Evolutionary conservation across 2,888 invertebrate species (phyloP), one percentile per base, ranked within the genome.

Genomic region (Pecten maximus): DNA sequence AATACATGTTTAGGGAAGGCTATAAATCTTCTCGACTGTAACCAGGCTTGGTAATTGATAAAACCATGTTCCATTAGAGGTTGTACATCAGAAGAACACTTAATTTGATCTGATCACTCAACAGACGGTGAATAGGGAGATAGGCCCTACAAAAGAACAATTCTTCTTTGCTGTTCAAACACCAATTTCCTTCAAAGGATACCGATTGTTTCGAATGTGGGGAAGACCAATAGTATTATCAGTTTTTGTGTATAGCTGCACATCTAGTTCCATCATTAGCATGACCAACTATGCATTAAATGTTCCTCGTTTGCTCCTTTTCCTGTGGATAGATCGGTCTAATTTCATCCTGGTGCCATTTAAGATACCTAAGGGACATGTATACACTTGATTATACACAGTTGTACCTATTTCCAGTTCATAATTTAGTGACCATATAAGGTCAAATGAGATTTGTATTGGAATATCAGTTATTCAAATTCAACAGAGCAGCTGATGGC

Each of bases 201-300:
- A 35, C 35, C 74, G 35, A 23, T 74, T 74, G 60, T 60, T 60
- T 60, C 23, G 23, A 60, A 23, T 60, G 8, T 23, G n/a, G 23
- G 60, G 60, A n/a, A n/a, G 60, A 23, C 60, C 60, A 60, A 60
- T 60, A n/a, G 54, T 54, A 23, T 74, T 19, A 74, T 74, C 60
- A 74, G 74, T 28, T 74, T 74, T 35, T 10, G 74, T 35, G 2
- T n/a, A n/a, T n/a, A 54, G 54, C n/a, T n/a, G 60, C 28, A 15
- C 28, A 60, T 60, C 60, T 28, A 3, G 28, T 15, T 28, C n/a
- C 3, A 19, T 54, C 19, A 19, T 54, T 23, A 19, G 15, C 23
- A 44, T 44, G 44, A 44, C 44, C 44, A 19, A 19, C 12, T 44
- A 6, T 10, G 44, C 44, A 44, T 44, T 44, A 12, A 44, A 12